Base-by-base conservation (phyloP, 2,888 invertebrate species). In the Drosophila planitibia region DNA sequence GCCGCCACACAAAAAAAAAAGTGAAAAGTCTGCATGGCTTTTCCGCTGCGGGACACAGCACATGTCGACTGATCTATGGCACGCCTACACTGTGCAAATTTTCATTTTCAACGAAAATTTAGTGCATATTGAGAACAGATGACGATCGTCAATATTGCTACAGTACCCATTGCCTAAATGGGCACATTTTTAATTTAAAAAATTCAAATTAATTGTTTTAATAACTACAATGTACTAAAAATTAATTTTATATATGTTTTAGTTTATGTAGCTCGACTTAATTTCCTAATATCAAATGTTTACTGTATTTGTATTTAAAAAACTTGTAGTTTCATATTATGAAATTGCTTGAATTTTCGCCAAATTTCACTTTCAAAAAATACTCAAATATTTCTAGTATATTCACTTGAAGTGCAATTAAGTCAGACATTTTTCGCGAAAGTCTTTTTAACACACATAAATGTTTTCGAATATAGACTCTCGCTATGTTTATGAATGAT, bases 81-180 rank as follows among this genome's bases (percentile, higher is more conserved):
- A 72, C 83, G 89, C 90, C 90, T 90, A 89, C 85, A 90, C 91
- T 86, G 89, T 90, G 89, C 90, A 70, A 89, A 86, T 89, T 85
- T 79, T 64, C 47, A 57, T 65, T 73, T 75, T 72, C 58, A 76
- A 68, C 14, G 35, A 61, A 71, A 70, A 60, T 53, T 3, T 70
- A 39, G 28, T 79, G 76, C 70, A 76, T 55, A 87, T 82, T 65
- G 76, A 73, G 62, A 70, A 71, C 88, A 89, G 79, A 82, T 87
- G 90, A 80, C 55, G 63, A 65, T 63, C 54, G 60, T 55, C 41
- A 72, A 41, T 55, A 66, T 66, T 22, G 22, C 33, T 53, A 70
- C 70, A 68, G 84, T 81, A 49, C 0, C 19, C 33, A 66, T 57
- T 77, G 58, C 16, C 53, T 41, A 57, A n/a, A 19, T 22, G 22